phyloP scores from a whole-genome alignment of 2,113 vertebrate genomes.

The Macrotis lagotis region DNA sequence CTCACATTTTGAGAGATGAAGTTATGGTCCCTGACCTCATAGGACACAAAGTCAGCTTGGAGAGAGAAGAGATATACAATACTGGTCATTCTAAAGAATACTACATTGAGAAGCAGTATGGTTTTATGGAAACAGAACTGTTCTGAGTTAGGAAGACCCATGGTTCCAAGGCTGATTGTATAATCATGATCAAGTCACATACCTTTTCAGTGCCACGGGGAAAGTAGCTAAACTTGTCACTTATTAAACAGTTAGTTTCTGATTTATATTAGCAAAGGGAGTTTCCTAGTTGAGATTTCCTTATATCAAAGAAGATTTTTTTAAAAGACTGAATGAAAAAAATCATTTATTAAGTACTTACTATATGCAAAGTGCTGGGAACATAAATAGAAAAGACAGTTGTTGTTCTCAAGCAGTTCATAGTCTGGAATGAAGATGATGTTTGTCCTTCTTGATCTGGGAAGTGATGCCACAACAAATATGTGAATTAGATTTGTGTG shows the following conservation, averaged over 20 bases:
- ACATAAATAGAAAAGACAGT: not conserved
- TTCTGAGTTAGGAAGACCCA: not conserved
- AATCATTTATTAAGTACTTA: not conserved
- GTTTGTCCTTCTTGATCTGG: too few species aligned
- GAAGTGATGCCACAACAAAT: too few species aligned
- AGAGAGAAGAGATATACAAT: not conserved
- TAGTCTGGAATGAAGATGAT: too few species aligned
- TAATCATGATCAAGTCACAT: not conserved
- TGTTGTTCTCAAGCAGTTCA: not conserved
- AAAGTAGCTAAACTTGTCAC: not conserved
- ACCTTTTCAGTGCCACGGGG: not conserved
- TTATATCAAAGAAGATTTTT: not conserved
- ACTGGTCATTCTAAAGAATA: not conserved
- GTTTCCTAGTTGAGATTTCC: not conserved
- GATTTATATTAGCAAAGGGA: not conserved
- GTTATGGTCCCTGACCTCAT: not conserved
- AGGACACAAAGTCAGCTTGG: not conserved
- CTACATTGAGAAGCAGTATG: not conserved
- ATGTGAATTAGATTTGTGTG: too few species aligned
- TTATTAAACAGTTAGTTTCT: not conserved
- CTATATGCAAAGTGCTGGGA: not conserved
- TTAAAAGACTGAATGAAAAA: not conserved
- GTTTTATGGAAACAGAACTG: not conserved
- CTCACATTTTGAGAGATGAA: not conserved
- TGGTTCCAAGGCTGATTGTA: not conserved